Conservation (phyloP, 2,113 vertebrate species). For the Ramphastos sulfuratus region DNA sequence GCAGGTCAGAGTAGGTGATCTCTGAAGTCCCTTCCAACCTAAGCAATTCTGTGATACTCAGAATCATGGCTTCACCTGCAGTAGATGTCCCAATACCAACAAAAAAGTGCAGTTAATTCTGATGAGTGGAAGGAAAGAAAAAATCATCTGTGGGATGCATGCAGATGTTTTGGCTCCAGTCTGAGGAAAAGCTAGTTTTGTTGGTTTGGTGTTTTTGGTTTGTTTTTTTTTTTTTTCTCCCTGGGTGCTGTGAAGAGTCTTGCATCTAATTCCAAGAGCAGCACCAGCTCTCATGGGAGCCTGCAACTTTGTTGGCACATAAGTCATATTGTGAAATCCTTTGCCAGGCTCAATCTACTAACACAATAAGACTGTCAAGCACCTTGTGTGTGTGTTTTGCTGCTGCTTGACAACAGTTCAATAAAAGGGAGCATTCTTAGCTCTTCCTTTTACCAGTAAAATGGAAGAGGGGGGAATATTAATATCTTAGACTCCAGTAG, state of each 20-base stretch:
- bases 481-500: neutral
- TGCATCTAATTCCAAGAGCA: neutral
- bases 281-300: accelerated
- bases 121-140: neutral
- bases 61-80: neutral
- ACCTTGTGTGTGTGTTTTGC: neutral
- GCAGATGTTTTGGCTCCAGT: neutral
- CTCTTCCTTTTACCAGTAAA: neutral
- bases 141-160: neutral
- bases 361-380: neutral
- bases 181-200: neutral
- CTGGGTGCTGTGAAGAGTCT: neutral
- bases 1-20: too few species aligned
- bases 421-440: neutral
- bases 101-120: neutral
- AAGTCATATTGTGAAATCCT: neutral
- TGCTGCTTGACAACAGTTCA: neutral
- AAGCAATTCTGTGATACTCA: too few species aligned
- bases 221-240: neutral
- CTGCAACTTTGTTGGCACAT: neutral
- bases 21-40: too few species aligned
- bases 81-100: neutral
- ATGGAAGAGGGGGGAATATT: neutral
- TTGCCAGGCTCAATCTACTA: neutral
- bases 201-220: too few species aligned